Percentiles rank a stretch among this genome's conserved stretches.
Evolutionary conservation across 2,888 invertebrate species (phyloP).

Genomic region (Sericinus montela): DNA sequence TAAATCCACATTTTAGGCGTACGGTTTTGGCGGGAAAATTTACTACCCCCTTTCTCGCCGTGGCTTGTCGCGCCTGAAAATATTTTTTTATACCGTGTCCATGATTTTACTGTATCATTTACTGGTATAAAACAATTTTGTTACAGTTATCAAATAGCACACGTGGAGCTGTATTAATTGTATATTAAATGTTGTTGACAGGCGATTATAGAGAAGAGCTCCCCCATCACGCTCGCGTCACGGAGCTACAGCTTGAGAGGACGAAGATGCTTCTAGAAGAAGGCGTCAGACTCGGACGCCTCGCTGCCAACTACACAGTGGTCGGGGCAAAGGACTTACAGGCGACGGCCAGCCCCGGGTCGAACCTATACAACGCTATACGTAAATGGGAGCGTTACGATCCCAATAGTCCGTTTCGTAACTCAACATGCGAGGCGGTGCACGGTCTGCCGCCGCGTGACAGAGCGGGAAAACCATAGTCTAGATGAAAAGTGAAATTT

Average conservation of each 20-base stretch:
- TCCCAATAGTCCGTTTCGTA: slow-evolving; percentile 33
- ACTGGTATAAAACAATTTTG: no score
- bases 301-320: slow-evolving; percentile 45
- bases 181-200: slow-evolving; percentile 23
- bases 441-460: slow-evolving; percentile 21
- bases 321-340: slow-evolving; percentile 49
- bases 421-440: slow-evolving; percentile 44
- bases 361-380: slow-evolving; percentile 47
- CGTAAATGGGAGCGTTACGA: slow-evolving; percentile 42
- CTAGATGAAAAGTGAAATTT: no score
- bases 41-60: no score
- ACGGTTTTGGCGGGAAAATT: no score
- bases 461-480: background rate
- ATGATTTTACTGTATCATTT: no score
- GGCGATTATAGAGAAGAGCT: slow-evolving; percentile 61
- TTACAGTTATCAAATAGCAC: no score
- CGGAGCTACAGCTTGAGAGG: slow-evolving; percentile 41
- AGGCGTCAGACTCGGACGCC: slow-evolving; percentile 43
- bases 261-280: slow-evolving; percentile 41
- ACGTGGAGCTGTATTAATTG: no score
- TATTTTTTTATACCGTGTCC: no score
- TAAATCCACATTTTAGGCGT: no score
- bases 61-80: no score
- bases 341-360: slow-evolving; percentile 49
- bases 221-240: slow-evolving; percentile 36